These are phyloP conservation scores for Drosophila repleta DNA, from an alignment of 1,140 invertebrate species.

Conservation along the genomic window DNA sequence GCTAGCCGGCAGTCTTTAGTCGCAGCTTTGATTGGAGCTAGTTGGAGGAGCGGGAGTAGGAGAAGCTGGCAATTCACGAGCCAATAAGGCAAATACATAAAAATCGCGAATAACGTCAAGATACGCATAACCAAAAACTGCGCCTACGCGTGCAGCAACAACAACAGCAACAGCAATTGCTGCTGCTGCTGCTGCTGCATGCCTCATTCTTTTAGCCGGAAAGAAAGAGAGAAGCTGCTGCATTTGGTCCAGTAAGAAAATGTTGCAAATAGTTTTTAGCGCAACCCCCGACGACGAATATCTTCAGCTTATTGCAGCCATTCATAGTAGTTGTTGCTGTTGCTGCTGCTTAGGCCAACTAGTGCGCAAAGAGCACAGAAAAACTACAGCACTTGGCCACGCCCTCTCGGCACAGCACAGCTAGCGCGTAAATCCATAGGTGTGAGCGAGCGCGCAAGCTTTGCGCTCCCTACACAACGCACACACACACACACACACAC, in stretches of 20 bases:
- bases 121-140: slow-evolving; percentile 38
- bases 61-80: background rate
- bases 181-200: background rate
- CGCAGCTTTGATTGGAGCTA: background rate
- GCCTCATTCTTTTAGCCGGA: slow-evolving; percentile 19
- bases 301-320: slow-evolving; percentile 62
- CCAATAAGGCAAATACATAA: slow-evolving; percentile 49
- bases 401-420: slow-evolving; percentile 43
- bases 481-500: slow-evolving; percentile 10
- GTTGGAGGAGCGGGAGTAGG: background rate
- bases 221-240: slow-evolving; percentile 61
- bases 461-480: slow-evolving; percentile 55
- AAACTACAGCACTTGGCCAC: slow-evolving; percentile 71
- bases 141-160: slow-evolving; percentile 39
- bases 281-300: slow-evolving; percentile 57
- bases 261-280: slow-evolving; percentile 68
- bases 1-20: background rate
- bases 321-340: slow-evolving; percentile 51
- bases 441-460: slow-evolving; percentile 68
- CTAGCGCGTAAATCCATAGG: slow-evolving; percentile 33
- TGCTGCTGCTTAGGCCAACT: slow-evolving; percentile 65
- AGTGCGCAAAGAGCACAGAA: slow-evolving; percentile 74
- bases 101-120: slow-evolving; percentile 54
- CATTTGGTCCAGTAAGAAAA: slow-evolving; percentile 70
- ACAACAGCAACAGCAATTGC: slow-evolving; percentile 15